Evolutionary conservation across 2,113 vertebrate species (phyloP), one percentile per base, ranked within the genome.

Genomic region (Syngnathus floridae): DNA sequence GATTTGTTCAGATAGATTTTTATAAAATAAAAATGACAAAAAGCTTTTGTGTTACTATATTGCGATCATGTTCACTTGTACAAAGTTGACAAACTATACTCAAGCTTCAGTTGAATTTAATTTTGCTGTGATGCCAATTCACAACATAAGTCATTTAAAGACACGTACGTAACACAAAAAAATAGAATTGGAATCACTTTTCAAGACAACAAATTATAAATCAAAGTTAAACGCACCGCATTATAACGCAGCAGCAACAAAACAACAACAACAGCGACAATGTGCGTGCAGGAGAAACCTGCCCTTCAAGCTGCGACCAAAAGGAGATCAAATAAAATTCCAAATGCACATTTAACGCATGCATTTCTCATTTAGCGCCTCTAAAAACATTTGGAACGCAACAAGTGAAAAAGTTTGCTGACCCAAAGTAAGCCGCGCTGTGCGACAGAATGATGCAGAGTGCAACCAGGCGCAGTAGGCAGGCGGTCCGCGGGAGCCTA

Each of bases 371-470:
- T 8, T 48, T 7, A 14, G 41, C 11, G 41, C 41, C 41, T 45
- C 13, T 45, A 1, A 12, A 45, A 45, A 45, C 12, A 45, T 14
- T 45, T 45, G 11, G 16, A 8, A 48, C 7, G 45, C 16, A 48
- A 17, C 6, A 19, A 5, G 61, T 77, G 12, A 31, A 16, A 66
- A 70, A 17, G 35, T 64, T 6, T 38, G 67, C 95, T 95, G 90
- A 98, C 96, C 96, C 96, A 90, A 98, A 97, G 79, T 96, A 97
- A 88, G 93, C 92, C 83, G 92, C 86, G 64, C 89, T 84, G 78
- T 92, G 91, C 69, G 89, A 86, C 78, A 92, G 81, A 56, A 91
- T 82, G 86, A 91, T 82, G 90, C 87, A 88, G 82, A 94, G 90
- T 72, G 90, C 89, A 76, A 88, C 79, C 72, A 92, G 86, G 82